Conservation (phyloP, 2,113 vertebrate genomes). For the Pangasianodon hypophthalmus region DNA sequence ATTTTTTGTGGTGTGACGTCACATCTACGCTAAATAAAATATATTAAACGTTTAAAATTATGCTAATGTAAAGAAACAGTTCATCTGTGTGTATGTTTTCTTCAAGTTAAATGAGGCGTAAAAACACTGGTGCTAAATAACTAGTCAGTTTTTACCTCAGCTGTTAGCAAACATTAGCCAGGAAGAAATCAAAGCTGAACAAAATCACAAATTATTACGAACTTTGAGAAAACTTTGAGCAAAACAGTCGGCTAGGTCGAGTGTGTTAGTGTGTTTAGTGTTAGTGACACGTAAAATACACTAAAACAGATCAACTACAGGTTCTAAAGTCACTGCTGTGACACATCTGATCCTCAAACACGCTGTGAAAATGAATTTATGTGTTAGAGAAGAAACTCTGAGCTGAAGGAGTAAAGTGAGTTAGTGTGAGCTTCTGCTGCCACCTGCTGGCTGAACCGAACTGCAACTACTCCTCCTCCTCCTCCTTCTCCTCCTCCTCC, state of each 20-base stretch:
- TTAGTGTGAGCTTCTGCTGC: too few relatives aligned
- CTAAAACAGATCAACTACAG: too few relatives aligned
- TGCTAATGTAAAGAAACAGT: background rate
- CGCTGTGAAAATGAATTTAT: background rate
- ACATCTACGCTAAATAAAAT: background rate
- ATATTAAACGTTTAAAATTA: background rate
- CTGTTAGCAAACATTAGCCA: background rate
- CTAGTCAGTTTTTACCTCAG: too few relatives aligned
- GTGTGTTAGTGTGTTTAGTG: background rate
- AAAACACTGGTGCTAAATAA: background rate
- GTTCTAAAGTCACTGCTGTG: background rate
- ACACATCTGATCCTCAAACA: background rate
- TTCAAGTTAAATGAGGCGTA: background rate
- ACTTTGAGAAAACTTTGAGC: too few relatives aligned
- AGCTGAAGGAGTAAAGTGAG: too few relatives aligned
- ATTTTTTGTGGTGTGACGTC: background rate
- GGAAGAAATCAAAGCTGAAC: background rate
- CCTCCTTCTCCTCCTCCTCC: too few relatives aligned
- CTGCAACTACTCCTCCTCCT: background rate
- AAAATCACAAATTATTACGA: too few relatives aligned
- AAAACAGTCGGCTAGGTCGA: too few relatives aligned
- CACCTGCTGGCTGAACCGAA: background rate
- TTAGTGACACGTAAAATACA: too few relatives aligned
- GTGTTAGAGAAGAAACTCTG: background rate
- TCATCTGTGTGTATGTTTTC: background rate